These are phyloP conservation scores for Gambusia affinis DNA, from an alignment of 2,113 vertebrate genomes.

Conservation along the genomic window DNA sequence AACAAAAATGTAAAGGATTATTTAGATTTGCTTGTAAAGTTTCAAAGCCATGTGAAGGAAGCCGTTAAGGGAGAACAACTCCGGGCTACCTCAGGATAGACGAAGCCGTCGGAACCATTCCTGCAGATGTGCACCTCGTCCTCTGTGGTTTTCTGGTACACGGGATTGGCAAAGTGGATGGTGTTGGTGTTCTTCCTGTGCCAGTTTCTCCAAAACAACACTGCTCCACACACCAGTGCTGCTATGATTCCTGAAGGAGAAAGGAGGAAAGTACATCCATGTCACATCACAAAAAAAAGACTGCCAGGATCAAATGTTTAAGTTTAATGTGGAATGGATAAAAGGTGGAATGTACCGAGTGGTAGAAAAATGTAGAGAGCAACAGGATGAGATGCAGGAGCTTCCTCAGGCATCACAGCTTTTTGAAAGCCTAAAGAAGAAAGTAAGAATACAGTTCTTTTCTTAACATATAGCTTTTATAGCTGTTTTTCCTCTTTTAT, in stretches of 20 bases:
- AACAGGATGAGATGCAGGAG: constrained; percentile 35
- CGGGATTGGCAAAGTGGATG: constrained; percentile 91
- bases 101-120: constrained; percentile 83
- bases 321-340: not conserved
- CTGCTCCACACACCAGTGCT: constrained; percentile 74
- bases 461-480: not conserved
- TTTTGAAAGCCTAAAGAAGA: constrained; percentile 42
- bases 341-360: constrained; percentile 76
- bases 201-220: constrained; percentile 87
- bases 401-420: constrained; percentile 36
- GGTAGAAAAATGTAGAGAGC: constrained; percentile 83
- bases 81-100: constrained; percentile 84
- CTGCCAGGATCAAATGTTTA: not conserved
- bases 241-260: constrained; percentile 70
- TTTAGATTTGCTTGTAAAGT: not conserved
- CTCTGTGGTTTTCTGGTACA: constrained; percentile 92
- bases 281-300: not conserved
- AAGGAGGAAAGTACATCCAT: not conserved
- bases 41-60: not conserved
- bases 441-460: not conserved
- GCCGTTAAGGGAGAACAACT: not conserved
- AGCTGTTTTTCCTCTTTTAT: not conserved
- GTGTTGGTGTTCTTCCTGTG: constrained; percentile 85
- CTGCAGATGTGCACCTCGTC: constrained; percentile 87
- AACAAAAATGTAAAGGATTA: not conserved